Percentiles rank a stretch among this genome's conserved stretches.
Evolutionary conservation across 2,797 vertebrate species (phyloP).

Genomic region (Chanos chanos): DNA sequence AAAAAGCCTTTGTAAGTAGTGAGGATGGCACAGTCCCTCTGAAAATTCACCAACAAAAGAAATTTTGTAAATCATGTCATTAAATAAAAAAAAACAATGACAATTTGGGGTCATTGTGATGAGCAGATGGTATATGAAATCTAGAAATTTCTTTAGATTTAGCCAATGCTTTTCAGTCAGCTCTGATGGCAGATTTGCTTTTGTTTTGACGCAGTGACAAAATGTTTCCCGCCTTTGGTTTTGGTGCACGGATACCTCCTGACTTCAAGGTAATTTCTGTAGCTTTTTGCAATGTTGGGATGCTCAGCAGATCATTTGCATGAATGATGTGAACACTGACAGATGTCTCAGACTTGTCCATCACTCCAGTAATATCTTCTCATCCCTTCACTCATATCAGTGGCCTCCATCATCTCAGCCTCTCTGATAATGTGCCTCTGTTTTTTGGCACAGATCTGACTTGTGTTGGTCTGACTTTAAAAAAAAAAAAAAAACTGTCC

Average conservation of each 20-base stretch:
- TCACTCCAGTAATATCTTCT: neutral
- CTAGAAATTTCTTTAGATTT: neutral
- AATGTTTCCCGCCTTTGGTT: constrained; percentile 85
- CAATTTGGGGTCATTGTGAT: constrained; percentile 3
- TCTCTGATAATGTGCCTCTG: constrained; percentile 1
- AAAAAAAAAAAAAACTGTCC: too few relatives aligned
- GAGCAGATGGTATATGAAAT: constrained; percentile 20
- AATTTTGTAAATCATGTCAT: constrained; percentile 24
- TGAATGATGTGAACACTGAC: neutral
- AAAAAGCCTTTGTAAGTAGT: too few relatives aligned
- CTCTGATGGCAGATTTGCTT: constrained; percentile 17
- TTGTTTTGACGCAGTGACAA: constrained; percentile 73
- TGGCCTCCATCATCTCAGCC: neutral
- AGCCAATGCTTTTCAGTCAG: neutral
- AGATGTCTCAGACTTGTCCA: neutral
- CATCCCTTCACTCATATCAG: neutral
- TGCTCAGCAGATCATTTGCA: too few relatives aligned
- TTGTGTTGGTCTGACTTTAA: too few relatives aligned
- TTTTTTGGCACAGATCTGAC: too few relatives aligned
- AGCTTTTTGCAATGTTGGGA: too few relatives aligned
- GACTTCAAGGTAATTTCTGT: constrained; percentile 76
- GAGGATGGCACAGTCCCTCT: neutral
- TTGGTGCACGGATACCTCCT: constrained; percentile 80
- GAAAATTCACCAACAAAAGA: constrained; percentile 20
- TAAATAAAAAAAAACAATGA: constrained; percentile 12